These are phyloP conservation scores for Reticulitermes lucifugus DNA, from an alignment of 2,888 invertebrate species.

Conservation along the genomic window DNA sequence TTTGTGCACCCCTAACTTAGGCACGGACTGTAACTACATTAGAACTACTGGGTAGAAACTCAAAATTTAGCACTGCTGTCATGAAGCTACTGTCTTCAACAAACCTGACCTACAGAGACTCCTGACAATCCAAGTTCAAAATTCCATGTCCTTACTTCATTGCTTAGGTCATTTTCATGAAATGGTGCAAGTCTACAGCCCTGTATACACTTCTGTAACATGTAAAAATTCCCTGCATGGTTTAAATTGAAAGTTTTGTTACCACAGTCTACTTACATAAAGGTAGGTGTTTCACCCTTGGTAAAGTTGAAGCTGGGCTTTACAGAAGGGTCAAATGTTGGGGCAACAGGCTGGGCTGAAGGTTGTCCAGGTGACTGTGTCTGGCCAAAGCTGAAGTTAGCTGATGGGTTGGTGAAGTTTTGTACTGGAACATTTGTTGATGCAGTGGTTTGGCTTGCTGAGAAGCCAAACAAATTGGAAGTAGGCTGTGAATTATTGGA, in stretches of 20 bases:
- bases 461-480: slow-evolving; percentile 37
- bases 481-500: slow-evolving; percentile 32
- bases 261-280: slow-evolving; percentile 63
- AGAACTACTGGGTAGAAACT: too few species aligned
- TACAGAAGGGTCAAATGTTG: slow-evolving; percentile 63
- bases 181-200: neutral
- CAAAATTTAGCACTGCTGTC: too few species aligned
- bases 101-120: too few species aligned
- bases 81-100: too few species aligned
- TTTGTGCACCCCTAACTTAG: too few species aligned
- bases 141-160: too few species aligned
- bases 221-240: too few species aligned
- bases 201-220: neutral
- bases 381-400: slow-evolving; percentile 28
- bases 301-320: slow-evolving; percentile 67
- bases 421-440: neutral
- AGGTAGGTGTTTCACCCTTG: slow-evolving; percentile 63
- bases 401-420: neutral
- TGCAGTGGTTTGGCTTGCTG: slow-evolving; percentile 15
- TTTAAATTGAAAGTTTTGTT: neutral
- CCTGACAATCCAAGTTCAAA: too few species aligned
- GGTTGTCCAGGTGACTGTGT: neutral
- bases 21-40: too few species aligned
- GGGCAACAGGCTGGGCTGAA: slow-evolving; percentile 43
- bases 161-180: neutral